Conservation (phyloP, 2,797 vertebrate species). For the Acanthis flammea region DNA sequence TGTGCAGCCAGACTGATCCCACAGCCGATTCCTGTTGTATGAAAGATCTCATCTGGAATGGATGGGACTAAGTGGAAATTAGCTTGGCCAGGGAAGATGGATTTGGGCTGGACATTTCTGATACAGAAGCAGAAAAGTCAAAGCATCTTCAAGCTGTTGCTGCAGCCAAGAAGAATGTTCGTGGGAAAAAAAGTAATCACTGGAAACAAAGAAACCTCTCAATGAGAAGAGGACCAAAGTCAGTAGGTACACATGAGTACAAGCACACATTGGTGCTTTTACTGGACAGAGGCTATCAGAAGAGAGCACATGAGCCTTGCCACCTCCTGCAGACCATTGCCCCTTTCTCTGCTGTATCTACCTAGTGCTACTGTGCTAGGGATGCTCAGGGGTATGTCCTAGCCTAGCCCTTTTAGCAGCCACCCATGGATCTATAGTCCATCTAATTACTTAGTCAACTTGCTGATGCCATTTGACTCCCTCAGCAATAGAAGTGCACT, state of each 20-base stretch:
- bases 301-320: neutral
- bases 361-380: neutral
- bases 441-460: neutral
- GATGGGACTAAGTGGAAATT: neutral
- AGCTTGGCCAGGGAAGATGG: neutral
- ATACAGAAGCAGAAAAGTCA: neutral
- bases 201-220: neutral
- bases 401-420: neutral
- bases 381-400: neutral
- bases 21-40: neutral
- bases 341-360: neutral
- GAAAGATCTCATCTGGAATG: neutral
- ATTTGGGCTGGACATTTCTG: neutral
- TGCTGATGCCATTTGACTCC: neutral
- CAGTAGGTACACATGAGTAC: neutral
- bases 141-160: neutral
- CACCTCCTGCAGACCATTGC: neutral
- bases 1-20: neutral
- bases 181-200: neutral
- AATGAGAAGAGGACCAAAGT: neutral
- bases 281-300: neutral
- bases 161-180: neutral
- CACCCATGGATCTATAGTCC: neutral
- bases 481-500: neutral
- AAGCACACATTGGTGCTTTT: rapidly evolving